Conservation (phyloP, 2,888 invertebrate species). For the Bombylius major region DNA sequence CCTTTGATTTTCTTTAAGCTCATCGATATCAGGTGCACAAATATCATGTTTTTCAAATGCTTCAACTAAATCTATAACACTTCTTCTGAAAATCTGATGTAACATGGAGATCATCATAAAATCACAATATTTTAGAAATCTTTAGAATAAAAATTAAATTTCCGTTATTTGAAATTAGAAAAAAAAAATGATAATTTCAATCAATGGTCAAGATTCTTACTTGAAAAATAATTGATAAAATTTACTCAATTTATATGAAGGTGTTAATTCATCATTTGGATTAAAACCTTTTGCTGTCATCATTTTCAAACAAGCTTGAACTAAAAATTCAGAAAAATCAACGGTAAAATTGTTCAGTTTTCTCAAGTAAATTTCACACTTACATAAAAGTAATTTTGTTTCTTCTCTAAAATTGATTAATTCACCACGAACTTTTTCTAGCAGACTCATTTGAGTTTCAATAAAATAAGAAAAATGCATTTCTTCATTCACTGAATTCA, state of each 20-base stretch:
- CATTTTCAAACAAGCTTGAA: constrained; percentile 60
- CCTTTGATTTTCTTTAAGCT: constrained; percentile 31
- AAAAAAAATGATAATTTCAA: not conserved
- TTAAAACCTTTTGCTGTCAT: constrained; percentile 65
- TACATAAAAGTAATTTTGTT: constrained; percentile 46
- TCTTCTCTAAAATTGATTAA: constrained; percentile 40
- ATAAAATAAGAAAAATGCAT: constrained; percentile 53
- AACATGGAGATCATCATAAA: constrained; percentile 58
- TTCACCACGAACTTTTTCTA: constrained; percentile 28
- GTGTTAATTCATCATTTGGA: constrained; percentile 49
- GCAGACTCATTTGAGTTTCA: constrained; percentile 45
- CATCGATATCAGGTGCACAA: constrained; percentile 40
- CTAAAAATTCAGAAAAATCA: constrained; percentile 14
- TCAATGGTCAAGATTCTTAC: constrained; percentile 37
- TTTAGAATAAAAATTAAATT: constrained; percentile 22
- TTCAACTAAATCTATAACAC: constrained; percentile 45
- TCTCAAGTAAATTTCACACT: constrained; percentile 22
- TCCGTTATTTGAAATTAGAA: not conserved
- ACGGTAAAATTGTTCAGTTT: not conserved
- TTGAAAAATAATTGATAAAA: constrained; percentile 67
- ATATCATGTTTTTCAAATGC: constrained; percentile 43
- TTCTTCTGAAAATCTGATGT: constrained; percentile 49
- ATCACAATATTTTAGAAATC: constrained; percentile 59
- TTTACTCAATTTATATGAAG: constrained; percentile 47
- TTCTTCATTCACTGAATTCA: constrained; percentile 34